These are phyloP conservation scores for Asobara japonica DNA, from an alignment of 1,140 invertebrate genomes.

Conservation along the genomic window DNA sequence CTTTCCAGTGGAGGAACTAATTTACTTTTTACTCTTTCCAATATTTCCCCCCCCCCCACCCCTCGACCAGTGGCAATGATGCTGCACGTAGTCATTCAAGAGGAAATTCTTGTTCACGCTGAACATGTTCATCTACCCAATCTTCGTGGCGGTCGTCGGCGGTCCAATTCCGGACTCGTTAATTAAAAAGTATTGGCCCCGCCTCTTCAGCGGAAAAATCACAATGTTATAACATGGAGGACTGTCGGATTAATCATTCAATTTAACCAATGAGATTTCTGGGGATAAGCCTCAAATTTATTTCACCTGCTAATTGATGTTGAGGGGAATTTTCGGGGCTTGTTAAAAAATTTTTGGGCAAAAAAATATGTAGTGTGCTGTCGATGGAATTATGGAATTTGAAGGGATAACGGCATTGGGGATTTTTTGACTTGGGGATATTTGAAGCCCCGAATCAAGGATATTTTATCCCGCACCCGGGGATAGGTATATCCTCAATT, in stretches of 20 bases:
- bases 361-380: too few relatives aligned
- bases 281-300: background rate
- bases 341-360: too few relatives aligned
- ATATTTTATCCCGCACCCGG: too few relatives aligned
- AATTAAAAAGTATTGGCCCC: constrained; percentile 7
- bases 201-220: background rate
- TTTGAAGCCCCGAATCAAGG: too few relatives aligned
- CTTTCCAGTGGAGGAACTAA: constrained; percentile 33
- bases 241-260: background rate
- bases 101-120: constrained; percentile 23
- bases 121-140: constrained; percentile 18
- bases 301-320: background rate
- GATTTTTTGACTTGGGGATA: too few relatives aligned
- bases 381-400: too few relatives aligned
- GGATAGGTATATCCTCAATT: too few relatives aligned
- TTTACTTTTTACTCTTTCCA: constrained; percentile 32
- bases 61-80: background rate
- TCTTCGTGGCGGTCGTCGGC: background rate
- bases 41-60: too few relatives aligned
- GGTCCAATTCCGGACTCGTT: constrained; percentile 2
- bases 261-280: background rate
- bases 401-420: too few relatives aligned
- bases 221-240: background rate
- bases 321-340: too few relatives aligned
- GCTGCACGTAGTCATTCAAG: background rate